Evolutionary conservation across 2,888 invertebrate genomes (phyloP).

Genomic region (Amorpha juglandis): DNA sequence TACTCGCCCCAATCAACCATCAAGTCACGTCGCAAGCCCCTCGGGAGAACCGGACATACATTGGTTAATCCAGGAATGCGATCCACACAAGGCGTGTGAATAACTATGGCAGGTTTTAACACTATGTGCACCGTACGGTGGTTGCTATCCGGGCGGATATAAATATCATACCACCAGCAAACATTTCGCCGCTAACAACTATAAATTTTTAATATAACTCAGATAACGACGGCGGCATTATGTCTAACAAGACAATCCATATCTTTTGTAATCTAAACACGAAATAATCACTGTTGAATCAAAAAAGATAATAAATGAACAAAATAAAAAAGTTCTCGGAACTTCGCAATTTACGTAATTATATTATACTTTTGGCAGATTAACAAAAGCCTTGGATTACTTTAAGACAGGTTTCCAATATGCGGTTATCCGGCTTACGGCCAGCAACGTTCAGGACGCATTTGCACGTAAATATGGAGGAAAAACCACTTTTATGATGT

Average conservation of each 20-base stretch:
- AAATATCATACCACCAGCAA: too few species aligned
- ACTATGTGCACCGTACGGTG: too few species aligned
- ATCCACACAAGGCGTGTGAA: too few species aligned
- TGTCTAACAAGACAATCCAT: background rate
- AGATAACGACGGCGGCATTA: background rate
- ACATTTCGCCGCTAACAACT: too few species aligned
- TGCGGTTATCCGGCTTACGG: background rate
- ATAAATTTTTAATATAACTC: background rate
- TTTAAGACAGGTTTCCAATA: background rate
- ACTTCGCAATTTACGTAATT: background rate
- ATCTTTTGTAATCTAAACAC: background rate
- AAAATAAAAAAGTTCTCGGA: slow-evolving; percentile 6
- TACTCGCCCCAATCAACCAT: too few species aligned
- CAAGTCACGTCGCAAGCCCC: too few species aligned
- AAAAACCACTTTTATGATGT: background rate
- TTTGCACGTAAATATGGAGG: background rate
- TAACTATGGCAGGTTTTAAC: too few species aligned
- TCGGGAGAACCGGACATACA: too few species aligned
- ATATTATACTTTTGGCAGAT: background rate
- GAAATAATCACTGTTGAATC: background rate
- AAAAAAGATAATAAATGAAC: background rate
- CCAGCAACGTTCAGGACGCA: background rate
- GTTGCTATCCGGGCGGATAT: too few species aligned
- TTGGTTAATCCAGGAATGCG: too few species aligned
- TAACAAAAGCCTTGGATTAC: background rate